Evolutionary conservation across 1,140 invertebrate species (phyloP).

Genomic region (Ceratosolen solmsi): DNA sequence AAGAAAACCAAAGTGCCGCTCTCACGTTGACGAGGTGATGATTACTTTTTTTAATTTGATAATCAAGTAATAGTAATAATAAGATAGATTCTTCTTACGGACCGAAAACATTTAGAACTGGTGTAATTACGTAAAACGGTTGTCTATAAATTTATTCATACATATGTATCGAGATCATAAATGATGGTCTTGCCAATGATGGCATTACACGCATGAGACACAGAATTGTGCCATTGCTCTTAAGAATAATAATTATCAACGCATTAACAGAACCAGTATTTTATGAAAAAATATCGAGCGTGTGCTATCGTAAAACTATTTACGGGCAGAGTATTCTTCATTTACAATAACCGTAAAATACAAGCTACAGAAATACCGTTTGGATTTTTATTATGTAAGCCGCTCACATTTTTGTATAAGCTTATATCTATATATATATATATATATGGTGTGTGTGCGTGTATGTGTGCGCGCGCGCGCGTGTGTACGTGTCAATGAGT

Average conservation of each 20-base stretch:
- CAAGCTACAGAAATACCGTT: not conserved
- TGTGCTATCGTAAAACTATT: not conserved
- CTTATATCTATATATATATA: too few relatives aligned
- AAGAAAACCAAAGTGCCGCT: not conserved
- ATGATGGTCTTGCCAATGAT: not conserved
- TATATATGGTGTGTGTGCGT: too few relatives aligned
- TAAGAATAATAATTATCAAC: constrained; percentile 13
- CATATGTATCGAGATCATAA: not conserved
- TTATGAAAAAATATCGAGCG: not conserved
- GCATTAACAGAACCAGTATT: not conserved
- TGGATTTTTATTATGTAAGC: not conserved
- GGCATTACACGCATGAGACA: not conserved
- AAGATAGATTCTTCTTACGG: not conserved
- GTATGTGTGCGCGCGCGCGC: not conserved
- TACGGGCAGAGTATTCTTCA: not conserved
- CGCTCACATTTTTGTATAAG: not conserved
- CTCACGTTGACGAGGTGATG: not conserved
- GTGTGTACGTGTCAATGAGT: not conserved
- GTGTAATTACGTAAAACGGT: not conserved
- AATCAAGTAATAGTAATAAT: not conserved
- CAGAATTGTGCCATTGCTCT: not conserved
- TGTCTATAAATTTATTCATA: not conserved
- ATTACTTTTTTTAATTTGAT: not conserved
- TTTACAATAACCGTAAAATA: not conserved
- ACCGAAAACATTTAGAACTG: not conserved